A percentile compares a stretch with the other conserved stretches of the same genome.
phyloP scores from a whole-genome alignment of 2,797 vertebrate genomes.

The Acipenser oxyrinchus region DNA sequence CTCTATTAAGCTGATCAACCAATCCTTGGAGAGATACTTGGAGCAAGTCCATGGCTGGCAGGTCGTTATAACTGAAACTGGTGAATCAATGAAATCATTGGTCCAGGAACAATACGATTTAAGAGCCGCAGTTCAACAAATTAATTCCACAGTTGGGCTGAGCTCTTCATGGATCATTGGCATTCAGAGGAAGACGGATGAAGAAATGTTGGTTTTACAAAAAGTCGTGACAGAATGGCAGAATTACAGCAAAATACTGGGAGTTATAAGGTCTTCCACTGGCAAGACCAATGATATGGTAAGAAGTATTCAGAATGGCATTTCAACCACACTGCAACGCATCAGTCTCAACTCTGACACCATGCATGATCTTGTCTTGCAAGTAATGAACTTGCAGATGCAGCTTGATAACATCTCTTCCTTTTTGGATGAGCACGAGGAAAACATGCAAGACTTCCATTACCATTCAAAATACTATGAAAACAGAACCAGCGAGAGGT shows the following conservation, averaged over 20 bases:
- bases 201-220: constrained; percentile 81
- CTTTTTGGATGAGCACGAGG: constrained; percentile 83
- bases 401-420: constrained; percentile 84
- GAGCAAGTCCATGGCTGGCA: constrained; percentile 78
- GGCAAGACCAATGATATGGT: constrained; percentile 63
- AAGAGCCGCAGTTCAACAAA: constrained; percentile 64
- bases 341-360: constrained; percentile 72
- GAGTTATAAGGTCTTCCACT: constrained; percentile 58
- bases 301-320: constrained; percentile 65
- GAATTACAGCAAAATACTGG: constrained; percentile 75
- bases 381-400: constrained; percentile 82
- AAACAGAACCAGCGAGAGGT: constrained; percentile 80
- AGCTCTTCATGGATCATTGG: constrained; percentile 71
- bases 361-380: constrained; percentile 77
- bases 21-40: constrained; percentile 69
- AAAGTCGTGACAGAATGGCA: constrained; percentile 82
- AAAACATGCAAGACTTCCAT: constrained; percentile 84
- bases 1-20: constrained; percentile 70
- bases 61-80: constrained; percentile 65
- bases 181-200: constrained; percentile 75
- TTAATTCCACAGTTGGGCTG: constrained; percentile 78
- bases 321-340: constrained; percentile 60
- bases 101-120: constrained; percentile 68
- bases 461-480: constrained; percentile 82
- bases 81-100: constrained; percentile 71